Evolutionary conservation across 2,113 vertebrate genomes (phyloP).

Genomic region (Parus major): DNA sequence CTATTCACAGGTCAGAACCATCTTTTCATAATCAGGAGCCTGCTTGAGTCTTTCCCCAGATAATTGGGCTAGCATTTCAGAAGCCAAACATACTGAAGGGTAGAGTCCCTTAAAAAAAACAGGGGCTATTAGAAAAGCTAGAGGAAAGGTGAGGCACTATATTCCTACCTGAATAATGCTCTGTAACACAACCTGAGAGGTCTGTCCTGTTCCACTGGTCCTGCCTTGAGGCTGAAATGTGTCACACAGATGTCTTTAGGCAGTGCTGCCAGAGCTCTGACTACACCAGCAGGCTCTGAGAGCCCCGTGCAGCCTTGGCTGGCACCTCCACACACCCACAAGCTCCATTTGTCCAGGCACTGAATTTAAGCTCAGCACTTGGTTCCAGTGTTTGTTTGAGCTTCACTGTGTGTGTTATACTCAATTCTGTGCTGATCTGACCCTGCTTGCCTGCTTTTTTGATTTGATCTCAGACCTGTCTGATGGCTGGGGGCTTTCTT

Average conservation of each 20-base stretch:
- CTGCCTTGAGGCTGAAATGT: not conserved
- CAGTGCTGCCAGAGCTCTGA: not conserved
- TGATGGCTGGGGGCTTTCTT: not conserved
- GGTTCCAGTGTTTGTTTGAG: not conserved
- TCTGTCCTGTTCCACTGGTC: not conserved
- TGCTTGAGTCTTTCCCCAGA: not conserved
- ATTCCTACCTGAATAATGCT: not conserved
- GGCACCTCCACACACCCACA: too few relatives aligned
- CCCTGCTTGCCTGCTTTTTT: not conserved
- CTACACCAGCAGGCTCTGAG: not conserved
- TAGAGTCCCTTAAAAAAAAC: not conserved
- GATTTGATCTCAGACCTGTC: not conserved
- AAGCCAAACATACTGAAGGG: not conserved
- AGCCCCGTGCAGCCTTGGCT: not conserved
- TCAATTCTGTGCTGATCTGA: not conserved
- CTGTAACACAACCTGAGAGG: not conserved
- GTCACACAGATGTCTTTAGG: not conserved
- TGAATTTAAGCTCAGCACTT: not conserved
- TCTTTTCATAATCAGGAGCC: not conserved
- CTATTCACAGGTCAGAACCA: not conserved
- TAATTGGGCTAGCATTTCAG: not conserved
- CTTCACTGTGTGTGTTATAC: accelerated
- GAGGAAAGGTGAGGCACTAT: not conserved
- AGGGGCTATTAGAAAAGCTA: not conserved
- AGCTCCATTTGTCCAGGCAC: not conserved